phyloP scores from a whole-genome alignment of 2,113 vertebrate species.

The Syrmaticus mikado region DNA sequence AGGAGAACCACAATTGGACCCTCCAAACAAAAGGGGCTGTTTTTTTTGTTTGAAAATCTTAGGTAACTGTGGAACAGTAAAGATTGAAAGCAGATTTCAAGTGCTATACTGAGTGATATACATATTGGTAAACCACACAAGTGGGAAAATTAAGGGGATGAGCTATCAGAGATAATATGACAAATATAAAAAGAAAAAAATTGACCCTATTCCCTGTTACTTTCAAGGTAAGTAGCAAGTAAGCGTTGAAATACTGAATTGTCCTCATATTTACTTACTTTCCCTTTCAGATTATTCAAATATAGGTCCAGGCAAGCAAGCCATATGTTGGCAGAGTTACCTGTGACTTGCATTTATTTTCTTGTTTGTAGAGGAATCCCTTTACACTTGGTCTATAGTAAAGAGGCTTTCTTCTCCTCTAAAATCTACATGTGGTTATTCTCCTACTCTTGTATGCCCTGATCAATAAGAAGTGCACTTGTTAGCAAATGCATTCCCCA shows the following conservation, averaged over 20 bases:
- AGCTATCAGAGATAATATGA: not conserved
- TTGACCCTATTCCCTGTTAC: accelerated
- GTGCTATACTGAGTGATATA: not conserved
- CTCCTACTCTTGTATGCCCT: not conserved
- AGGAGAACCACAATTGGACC: not conserved
- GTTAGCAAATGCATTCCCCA: not conserved
- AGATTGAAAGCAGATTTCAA: not conserved
- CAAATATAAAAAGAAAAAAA: not conserved
- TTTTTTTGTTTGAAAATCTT: not conserved
- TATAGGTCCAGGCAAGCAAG: not conserved
- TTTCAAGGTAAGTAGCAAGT: not conserved
- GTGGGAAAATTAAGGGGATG: not conserved
- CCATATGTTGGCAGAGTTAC: not conserved
- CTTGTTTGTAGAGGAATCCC: not conserved
- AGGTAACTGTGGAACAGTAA: not conserved
- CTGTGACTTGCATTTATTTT: accelerated
- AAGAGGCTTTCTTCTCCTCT: not conserved
- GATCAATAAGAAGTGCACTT: not conserved
- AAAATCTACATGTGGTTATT: not conserved
- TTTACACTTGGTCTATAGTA: not conserved
- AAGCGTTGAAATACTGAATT: not conserved
- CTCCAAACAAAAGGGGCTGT: not conserved
- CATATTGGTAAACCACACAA: not conserved
- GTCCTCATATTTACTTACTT: not conserved
- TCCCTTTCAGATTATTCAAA: not conserved